A percentile compares a stretch with the other conserved stretches of the same genome.
Evolutionary conservation across 2,888 invertebrate genomes (phyloP).

Genomic region (Plebejus argus): DNA sequence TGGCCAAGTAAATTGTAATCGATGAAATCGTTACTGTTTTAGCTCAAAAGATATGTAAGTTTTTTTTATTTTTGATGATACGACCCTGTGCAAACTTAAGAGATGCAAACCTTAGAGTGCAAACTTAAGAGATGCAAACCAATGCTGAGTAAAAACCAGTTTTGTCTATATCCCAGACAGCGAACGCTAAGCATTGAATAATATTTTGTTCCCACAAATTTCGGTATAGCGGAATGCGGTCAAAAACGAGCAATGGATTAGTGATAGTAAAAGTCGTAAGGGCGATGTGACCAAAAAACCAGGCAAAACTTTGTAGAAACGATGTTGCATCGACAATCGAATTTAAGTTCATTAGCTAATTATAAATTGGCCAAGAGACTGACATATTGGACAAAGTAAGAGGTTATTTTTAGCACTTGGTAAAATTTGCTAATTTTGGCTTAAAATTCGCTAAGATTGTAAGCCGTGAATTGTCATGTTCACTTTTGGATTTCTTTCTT

Average conservation of each 20-base stretch:
- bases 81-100: background rate
- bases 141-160: slow-evolving; percentile 39
- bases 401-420: background rate
- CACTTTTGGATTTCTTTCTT: too few species aligned
- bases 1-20: background rate
- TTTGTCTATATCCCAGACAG: slow-evolving; percentile 37
- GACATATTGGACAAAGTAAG: background rate
- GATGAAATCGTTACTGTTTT: background rate
- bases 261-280: slow-evolving; percentile 31
- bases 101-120: too few species aligned
- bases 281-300: slow-evolving; percentile 34
- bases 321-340: slow-evolving; percentile 22
- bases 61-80: background rate
- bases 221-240: slow-evolving; percentile 31
- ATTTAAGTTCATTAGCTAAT: slow-evolving; percentile 31
- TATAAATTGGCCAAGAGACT: slow-evolving; percentile 2
- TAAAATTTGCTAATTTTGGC: too few species aligned
- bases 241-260: slow-evolving; percentile 35
- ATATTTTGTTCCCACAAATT: slow-evolving; percentile 33
- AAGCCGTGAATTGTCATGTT: too few species aligned
- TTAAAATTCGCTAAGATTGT: too few species aligned
- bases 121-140: slow-evolving; percentile 2
- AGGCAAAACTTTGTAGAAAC: slow-evolving; percentile 35
- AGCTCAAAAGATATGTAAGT: background rate
- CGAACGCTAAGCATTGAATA: slow-evolving; percentile 39